Evolutionary conservation across 2,797 vertebrate species (phyloP).

Genomic region (Peromyscus eremicus): DNA sequence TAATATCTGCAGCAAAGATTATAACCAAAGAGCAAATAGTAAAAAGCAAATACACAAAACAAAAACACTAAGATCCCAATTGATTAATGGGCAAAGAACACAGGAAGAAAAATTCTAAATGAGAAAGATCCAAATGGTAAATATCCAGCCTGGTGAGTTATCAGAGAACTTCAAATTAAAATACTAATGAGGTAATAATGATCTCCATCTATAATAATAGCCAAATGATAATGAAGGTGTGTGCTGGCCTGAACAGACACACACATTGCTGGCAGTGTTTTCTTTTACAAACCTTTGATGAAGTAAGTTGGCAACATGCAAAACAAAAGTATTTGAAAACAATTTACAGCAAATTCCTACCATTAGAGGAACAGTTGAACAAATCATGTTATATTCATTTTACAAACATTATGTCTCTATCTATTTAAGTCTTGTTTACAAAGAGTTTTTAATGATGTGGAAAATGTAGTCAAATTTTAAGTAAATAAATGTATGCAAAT

Average conservation of each 20-base stretch:
- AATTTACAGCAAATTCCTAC: conserved; percentile 39
- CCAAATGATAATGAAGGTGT: conserved; percentile 30
- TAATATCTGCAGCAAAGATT: conserved; percentile 45
- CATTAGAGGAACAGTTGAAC: conserved; percentile 35
- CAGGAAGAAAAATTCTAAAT: conserved; percentile 72
- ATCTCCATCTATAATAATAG: conserved; percentile 53
- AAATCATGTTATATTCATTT: conserved; percentile 52
- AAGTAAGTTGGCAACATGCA: neutral
- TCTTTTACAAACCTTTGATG: conserved; percentile 21
- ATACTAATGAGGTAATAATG: conserved; percentile 71
- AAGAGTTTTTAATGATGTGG: conserved; percentile 59
- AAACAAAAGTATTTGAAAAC: conserved; percentile 39
- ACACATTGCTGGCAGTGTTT: neutral
- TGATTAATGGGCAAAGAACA: conserved; percentile 56
- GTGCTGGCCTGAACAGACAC: neutral
- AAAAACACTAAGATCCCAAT: conserved; percentile 53
- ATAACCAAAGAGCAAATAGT: conserved; percentile 57
- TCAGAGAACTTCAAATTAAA: conserved; percentile 74
- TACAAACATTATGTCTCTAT: conserved; percentile 58
- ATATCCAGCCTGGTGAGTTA: conserved; percentile 56
- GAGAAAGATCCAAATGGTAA: conserved; percentile 66
- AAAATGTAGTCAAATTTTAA: conserved; percentile 65
- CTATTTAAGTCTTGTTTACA: conserved; percentile 69
- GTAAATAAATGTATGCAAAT: conserved; percentile 66
- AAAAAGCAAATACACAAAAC: conserved; percentile 51